Percentiles rank a stretch among this genome's conserved stretches.
These are phyloP conservation scores for Dysidea cf. avara DNA, from an alignment of 37 sponge, comb jelly and placozoan species.

Conservation along the genomic window DNA sequence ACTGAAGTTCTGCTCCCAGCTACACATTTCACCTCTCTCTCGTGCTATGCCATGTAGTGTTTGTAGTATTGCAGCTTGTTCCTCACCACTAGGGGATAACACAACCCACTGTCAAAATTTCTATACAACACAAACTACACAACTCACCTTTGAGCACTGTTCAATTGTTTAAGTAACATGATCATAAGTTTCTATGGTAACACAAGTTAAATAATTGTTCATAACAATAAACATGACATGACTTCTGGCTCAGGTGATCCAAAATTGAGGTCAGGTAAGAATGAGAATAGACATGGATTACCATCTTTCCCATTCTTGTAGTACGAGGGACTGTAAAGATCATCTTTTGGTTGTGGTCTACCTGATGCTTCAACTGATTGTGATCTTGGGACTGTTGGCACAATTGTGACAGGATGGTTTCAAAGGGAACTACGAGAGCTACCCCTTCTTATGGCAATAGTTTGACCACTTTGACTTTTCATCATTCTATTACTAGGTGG, in stretches of 20 bases:
- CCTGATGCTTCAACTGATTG: too few relatives aligned
- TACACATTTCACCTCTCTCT: slow-evolving; percentile 44
- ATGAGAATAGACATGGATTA: slow-evolving; percentile 30
- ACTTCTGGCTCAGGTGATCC: slow-evolving; percentile 45
- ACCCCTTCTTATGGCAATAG: too few relatives aligned
- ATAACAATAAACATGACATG: not conserved
- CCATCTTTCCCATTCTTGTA: slow-evolving; percentile 32
- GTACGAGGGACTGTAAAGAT: slow-evolving; percentile 14
- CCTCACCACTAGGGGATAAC: slow-evolving; percentile 16
- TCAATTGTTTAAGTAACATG: slow-evolving; percentile 45
- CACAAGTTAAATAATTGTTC: not conserved
- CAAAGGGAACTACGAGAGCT: too few relatives aligned
- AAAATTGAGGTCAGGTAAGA: slow-evolving; percentile 59
- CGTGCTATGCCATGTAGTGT: slow-evolving; percentile 38
- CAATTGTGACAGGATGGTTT: too few relatives aligned
- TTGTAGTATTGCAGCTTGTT: slow-evolving; percentile 41
- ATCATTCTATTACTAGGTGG: too few relatives aligned
- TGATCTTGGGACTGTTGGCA: too few relatives aligned
- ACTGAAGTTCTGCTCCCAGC: slow-evolving; percentile 64
- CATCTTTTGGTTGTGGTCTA: too few relatives aligned
- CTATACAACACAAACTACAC: too few relatives aligned
- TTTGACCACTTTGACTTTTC: too few relatives aligned
- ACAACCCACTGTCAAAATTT: too few relatives aligned
- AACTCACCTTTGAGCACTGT: slow-evolving; percentile 22
- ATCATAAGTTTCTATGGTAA: slow-evolving; percentile 19